Base-by-base conservation (phyloP, 2,888 invertebrate species). In the Anaspis maculata region DNA sequence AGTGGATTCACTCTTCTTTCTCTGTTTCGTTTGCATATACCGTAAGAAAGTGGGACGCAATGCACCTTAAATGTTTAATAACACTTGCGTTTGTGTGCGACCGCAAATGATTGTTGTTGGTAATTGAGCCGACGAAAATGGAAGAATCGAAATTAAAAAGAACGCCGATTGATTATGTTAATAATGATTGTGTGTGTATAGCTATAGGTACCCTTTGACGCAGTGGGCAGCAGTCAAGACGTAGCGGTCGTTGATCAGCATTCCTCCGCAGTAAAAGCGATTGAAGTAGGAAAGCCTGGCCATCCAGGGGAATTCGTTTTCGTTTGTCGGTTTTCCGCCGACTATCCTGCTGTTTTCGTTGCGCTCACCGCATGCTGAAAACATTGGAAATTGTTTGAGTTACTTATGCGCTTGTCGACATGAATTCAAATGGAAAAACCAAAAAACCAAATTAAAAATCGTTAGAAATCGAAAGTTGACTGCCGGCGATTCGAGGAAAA, bases 251-350 rank as follows among this genome's bases (percentile, higher is more conserved):
- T 87, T 89, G 62, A 90, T 84, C 42, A 89, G 70, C 67, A 85
- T 84, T 26, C 87, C 89, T 9, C 89, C 90, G 56, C 90, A 91
- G 64, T 90, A 90, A 69, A 90, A 90, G 52, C 83, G 74, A 63
- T 86, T 87, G 66, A 89, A 82, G 67, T 90, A 90, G 2, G 83
- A 82, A 28, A 91, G 70, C 32, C 85, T 74, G 10, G 80, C 88
- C 77, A 90, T 85, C 90, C 90, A 91, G 3, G 90, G 90, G 61
- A 83, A 89, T 63, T 88, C 87, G 57, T 86, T 83, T 49, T 76
- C 68, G 21, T 74, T 74, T 0, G 88, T 77, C 11, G 81, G 78
- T 32, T 74, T 73, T 1, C 90, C 90, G 2, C 87, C 88, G 1
- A 90, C 85, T 45, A 91, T 87, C 38, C 89, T 73, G 30, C 79